These are phyloP conservation scores for Phrynosoma blainvillii DNA, from an alignment of 2,113 vertebrate genomes.

Conservation along the genomic window DNA sequence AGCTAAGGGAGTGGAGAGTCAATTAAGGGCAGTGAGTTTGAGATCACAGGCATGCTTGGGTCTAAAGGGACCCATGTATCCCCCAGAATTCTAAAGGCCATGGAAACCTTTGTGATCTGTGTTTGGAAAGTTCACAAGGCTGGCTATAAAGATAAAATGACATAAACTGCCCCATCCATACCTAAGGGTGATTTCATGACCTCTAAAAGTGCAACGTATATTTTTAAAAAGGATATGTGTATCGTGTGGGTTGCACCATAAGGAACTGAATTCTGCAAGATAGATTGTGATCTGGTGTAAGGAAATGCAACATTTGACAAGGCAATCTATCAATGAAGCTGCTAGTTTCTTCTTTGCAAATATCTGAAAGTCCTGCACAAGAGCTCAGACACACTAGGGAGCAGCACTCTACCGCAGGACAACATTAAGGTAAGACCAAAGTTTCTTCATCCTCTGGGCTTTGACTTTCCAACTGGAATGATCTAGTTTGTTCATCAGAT, in stretches of 20 bases:
- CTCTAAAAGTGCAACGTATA: neutral
- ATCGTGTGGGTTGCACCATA: neutral
- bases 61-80: neutral
- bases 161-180: neutral
- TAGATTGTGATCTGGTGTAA: neutral
- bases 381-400: neutral
- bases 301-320: constrained; percentile 9
- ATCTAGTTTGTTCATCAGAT: constrained; percentile 10
- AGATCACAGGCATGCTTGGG: neutral
- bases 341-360: neutral
- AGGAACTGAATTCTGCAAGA: neutral
- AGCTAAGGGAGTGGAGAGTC: neutral
- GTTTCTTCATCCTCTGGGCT: constrained; percentile 10
- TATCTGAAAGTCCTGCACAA: constrained; percentile 5
- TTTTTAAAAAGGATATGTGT: neutral
- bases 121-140: constrained; percentile 3
- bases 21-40: neutral
- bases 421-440: constrained; percentile 10
- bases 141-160: neutral
- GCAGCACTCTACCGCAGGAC: neutral
- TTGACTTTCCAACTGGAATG: constrained; percentile 11
- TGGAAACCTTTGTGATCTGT: neutral
- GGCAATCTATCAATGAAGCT: constrained; percentile 9
- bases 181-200: constrained; percentile 5
- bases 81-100: neutral